These are phyloP conservation scores for Alca torda DNA, from an alignment of 2,797 vertebrate species.

Conservation along the genomic window DNA sequence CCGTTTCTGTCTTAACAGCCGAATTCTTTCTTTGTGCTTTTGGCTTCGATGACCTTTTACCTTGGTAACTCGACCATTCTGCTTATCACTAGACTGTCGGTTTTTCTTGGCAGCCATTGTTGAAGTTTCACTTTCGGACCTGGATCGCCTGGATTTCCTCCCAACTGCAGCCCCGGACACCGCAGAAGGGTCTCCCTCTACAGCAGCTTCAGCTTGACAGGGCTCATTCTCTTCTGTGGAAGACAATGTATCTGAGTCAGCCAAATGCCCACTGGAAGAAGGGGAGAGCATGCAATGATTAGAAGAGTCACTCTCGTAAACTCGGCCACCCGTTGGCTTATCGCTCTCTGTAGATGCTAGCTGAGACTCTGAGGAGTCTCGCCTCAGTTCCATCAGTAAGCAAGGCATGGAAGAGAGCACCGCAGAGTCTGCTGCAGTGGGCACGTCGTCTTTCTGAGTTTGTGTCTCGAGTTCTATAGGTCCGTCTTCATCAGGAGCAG, in stretches of 20 bases:
- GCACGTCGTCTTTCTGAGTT: constrained; percentile 79
- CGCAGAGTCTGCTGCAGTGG: constrained; percentile 79
- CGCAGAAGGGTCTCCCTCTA: constrained; percentile 77
- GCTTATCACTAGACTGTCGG: constrained; percentile 89
- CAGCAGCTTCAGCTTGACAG: constrained; percentile 71
- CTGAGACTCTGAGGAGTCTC: constrained; percentile 92
- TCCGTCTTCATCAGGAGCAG: constrained; percentile 81
- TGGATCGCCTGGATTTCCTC: constrained; percentile 92
- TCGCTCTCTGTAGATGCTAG: constrained; percentile 88
- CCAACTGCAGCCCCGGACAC: constrained; percentile 73
- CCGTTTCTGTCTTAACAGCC: constrained; percentile 93
- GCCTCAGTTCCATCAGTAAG: constrained; percentile 90
- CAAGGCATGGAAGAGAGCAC: constrained; percentile 91
- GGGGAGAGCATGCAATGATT: constrained; percentile 97
- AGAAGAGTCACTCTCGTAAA: constrained; percentile 96
- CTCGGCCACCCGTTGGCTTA: constrained; percentile 77
- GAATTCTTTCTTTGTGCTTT: constrained; percentile 97
- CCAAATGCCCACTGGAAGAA: constrained; percentile 96
- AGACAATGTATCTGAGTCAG: constrained; percentile 95
- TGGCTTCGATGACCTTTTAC: constrained; percentile 93
- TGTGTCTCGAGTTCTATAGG: constrained; percentile 83
- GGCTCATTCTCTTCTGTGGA: constrained; percentile 88
- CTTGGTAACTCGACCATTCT: constrained; percentile 90
- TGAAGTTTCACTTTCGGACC: constrained; percentile 92
- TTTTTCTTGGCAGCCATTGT: constrained; percentile 98